A percentile compares a stretch with the other conserved stretches of the same genome.
Conservation (phyloP, 2,113 vertebrate genomes). For the Gadus chalcogrammus region DNA sequence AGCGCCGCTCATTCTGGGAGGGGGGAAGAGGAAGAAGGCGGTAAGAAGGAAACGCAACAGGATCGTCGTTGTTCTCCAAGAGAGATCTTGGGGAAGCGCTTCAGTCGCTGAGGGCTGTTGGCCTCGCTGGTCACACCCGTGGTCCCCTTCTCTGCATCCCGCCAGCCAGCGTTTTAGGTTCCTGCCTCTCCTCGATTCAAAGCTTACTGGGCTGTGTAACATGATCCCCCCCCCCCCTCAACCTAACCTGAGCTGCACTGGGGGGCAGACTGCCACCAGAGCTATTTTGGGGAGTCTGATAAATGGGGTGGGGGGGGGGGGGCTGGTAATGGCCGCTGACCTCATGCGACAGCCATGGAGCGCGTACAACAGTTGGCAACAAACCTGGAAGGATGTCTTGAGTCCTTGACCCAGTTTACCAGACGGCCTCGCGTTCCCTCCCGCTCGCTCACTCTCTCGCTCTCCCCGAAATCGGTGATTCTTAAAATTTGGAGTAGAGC, state of each 20-base stretch:
- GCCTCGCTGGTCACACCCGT: background rate
- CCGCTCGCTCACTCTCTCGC: too few relatives aligned
- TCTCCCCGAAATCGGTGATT: too few relatives aligned
- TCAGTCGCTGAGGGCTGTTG: constrained; percentile 29
- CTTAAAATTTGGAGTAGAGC: too few relatives aligned
- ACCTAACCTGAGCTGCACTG: background rate
- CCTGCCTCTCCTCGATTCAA: background rate
- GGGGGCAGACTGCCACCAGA: background rate
- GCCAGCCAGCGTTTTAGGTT: background rate
- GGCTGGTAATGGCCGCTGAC: constrained; percentile 29
- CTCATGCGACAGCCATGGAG: constrained; percentile 31
- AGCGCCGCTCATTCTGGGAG: too few relatives aligned
- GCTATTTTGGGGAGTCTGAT: constrained; percentile 22
- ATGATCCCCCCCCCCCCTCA: background rate
- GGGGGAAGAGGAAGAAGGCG: background rate
- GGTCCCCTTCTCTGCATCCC: constrained; percentile 8
- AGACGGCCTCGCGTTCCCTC: too few relatives aligned
- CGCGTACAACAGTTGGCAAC: constrained; percentile 19
- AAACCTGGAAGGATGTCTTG: constrained; percentile 30
- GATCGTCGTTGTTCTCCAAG: constrained; percentile 32
- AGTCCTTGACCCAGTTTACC: constrained; percentile 59
- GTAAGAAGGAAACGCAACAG: constrained; percentile 11
- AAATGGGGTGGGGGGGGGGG: constrained; percentile 6
- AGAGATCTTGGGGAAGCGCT: constrained; percentile 32
- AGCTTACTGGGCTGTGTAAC: background rate